These are phyloP conservation scores for Lampris megalopsis DNA, from an alignment of 2,113 vertebrate species.

Conservation along the genomic window DNA sequence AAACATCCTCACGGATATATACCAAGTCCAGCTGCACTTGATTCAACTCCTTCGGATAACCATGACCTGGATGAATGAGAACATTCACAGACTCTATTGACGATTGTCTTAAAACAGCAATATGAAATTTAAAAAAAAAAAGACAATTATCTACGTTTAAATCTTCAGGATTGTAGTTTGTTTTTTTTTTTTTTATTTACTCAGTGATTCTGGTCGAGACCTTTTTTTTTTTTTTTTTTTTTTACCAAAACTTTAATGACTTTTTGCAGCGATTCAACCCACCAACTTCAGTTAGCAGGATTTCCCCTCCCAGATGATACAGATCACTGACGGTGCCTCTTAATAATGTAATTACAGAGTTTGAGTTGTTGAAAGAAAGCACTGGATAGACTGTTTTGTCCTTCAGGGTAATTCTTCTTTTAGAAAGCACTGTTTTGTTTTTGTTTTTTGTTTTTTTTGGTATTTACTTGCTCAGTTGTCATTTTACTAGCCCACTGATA, in stretches of 20 bases:
- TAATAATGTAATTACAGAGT: not conserved
- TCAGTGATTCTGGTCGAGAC: not conserved
- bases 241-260: not conserved
- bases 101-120: too few species aligned
- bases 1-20: too few species aligned
- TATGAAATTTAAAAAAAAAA: too few species aligned
- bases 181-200: not conserved
- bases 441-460: not conserved
- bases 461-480: not conserved
- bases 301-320: not conserved
- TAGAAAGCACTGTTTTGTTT: not conserved
- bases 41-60: too few species aligned
- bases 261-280: too few species aligned
- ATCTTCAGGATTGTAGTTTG: too few species aligned
- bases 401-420: not conserved
- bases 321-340: constrained; percentile 48
- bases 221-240: not conserved
- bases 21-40: too few species aligned
- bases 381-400: not conserved
- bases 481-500: constrained; percentile 7
- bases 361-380: constrained; percentile 9
- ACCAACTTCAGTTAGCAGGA: too few species aligned
- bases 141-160: too few species aligned
- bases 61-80: too few species aligned
- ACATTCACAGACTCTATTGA: too few species aligned